Evolutionary conservation across 2,888 invertebrate species (phyloP), one percentile per base, ranked within the genome.

Genomic region (Torymus tubicola): DNA sequence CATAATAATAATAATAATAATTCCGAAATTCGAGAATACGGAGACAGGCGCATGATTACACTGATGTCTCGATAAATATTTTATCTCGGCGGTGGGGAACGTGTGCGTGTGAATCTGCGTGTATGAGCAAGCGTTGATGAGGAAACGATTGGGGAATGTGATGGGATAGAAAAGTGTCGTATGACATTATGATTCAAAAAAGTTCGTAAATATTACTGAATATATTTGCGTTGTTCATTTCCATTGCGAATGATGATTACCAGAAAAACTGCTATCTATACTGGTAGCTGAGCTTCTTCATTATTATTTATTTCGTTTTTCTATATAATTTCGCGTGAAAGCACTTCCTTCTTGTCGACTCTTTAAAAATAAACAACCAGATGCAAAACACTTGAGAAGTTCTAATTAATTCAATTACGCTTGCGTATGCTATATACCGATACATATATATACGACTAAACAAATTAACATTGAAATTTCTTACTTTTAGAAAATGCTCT

Each of bases 1-100:
- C 65, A 50, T 74, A 71, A 78, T 76, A 77, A 78, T 76, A 53
- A 50, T 74, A 71, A 78, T 76, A 77, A 78, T 76, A 64, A 76
- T 81, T 79, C 60, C 58, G 75, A 81, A 81, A 81, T 81, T 81
- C 18, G 79, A 79, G 75, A 79, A 76, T 78, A 61, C 61, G 57
- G 31, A 58, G 53, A 64, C 55, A 60, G 63, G 10, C 16, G n/a
- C 21, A 16, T 13, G 78, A 67, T 78, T 67, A 78, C 67, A 18
- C 61, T 57, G 70, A 73, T 64, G 63, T 64, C 73, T 64, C 57
- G 64, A 80, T 80, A 80, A 75, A 75, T 75, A 70, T 75, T 75
- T 75, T 55, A 31, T 42, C 55, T 14, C 57, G 18, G 14, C 13
- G 42, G n/a, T 31, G 31, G 31, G 31, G 31, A 5, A 31, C 31